phyloP scores from a whole-genome alignment of 2,797 vertebrate genomes.

The Sebastes glaucus region DNA sequence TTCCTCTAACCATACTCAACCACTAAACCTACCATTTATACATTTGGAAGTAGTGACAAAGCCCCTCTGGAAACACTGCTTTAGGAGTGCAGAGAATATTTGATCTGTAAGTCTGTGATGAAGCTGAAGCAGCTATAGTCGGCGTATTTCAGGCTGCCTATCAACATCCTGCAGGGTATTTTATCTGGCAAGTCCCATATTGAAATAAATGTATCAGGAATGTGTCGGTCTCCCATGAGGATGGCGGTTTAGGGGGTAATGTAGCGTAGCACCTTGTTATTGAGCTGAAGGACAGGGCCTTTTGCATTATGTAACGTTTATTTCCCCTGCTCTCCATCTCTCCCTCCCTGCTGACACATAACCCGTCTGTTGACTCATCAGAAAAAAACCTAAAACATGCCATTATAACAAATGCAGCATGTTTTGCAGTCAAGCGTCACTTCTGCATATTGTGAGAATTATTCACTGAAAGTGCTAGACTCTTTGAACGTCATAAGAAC shows the following conservation, averaged over 20 bases:
- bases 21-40: background rate
- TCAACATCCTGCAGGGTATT: constrained; percentile 62
- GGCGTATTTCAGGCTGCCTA: constrained; percentile 43
- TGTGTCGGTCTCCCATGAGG: constrained; percentile 75
- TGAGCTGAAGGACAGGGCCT: constrained; percentile 79
- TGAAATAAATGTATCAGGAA: constrained; percentile 83
- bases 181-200: constrained; percentile 72
- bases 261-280: constrained; percentile 83
- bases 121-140: constrained; percentile 20
- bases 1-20: background rate
- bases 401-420: constrained; percentile 6
- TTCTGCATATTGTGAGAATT: background rate
- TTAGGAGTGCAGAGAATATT: constrained; percentile 7
- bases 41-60: background rate
- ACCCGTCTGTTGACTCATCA: constrained; percentile 50
- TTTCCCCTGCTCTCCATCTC: constrained; percentile 38
- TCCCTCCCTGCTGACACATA: constrained; percentile 13
- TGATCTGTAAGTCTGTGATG: constrained; percentile 24
- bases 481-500: background rate
- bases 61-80: background rate
- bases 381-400: constrained; percentile 8
- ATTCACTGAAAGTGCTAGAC: background rate
- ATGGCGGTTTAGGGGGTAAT: constrained; percentile 81
- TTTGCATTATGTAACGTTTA: constrained; percentile 81
- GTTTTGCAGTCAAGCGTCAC: constrained; percentile 1